phyloP scores from a whole-genome alignment of 2,888 invertebrate genomes.

The Phaedon cochleariae region DNA sequence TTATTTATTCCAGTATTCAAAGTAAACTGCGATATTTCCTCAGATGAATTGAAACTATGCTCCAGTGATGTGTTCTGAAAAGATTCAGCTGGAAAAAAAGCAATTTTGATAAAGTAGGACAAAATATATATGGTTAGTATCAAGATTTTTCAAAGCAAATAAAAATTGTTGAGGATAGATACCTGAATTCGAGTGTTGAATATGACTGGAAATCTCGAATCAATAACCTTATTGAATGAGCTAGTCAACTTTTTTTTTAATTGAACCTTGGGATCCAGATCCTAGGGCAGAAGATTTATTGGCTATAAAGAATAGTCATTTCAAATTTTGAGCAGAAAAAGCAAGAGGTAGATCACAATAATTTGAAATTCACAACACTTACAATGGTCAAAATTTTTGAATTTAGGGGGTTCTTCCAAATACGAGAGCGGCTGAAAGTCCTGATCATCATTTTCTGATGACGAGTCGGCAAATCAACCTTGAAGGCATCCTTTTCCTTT shows the following conservation, averaged over 20 bases:
- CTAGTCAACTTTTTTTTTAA: not conserved
- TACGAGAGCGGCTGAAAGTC: slow-evolving; percentile 4
- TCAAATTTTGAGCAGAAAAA: not conserved
- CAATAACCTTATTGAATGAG: not conserved
- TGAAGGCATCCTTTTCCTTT: slow-evolving; percentile 11
- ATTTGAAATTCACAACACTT: not conserved
- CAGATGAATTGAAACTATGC: not conserved
- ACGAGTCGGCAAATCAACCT: not conserved
- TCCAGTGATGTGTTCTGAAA: not conserved
- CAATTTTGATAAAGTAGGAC: no score
- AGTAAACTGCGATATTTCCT: not conserved
- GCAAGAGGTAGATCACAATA: not conserved
- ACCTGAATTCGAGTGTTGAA: not conserved
- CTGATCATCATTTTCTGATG: slow-evolving; percentile 6
- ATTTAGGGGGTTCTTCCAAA: slow-evolving; percentile 4
- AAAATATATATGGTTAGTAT: no score
- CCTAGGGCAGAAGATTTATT: not conserved
- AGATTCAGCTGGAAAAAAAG: not conserved
- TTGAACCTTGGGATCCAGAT: not conserved
- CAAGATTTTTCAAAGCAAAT: no score
- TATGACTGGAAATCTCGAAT: not conserved
- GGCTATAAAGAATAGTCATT: not conserved
- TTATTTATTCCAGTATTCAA: not conserved
- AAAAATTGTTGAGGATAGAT: not conserved
- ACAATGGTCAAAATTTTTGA: not conserved